Conservation (phyloP, 30 jellyfish, hydroid and myxozoan species). For the Aurelia sp. region DNA sequence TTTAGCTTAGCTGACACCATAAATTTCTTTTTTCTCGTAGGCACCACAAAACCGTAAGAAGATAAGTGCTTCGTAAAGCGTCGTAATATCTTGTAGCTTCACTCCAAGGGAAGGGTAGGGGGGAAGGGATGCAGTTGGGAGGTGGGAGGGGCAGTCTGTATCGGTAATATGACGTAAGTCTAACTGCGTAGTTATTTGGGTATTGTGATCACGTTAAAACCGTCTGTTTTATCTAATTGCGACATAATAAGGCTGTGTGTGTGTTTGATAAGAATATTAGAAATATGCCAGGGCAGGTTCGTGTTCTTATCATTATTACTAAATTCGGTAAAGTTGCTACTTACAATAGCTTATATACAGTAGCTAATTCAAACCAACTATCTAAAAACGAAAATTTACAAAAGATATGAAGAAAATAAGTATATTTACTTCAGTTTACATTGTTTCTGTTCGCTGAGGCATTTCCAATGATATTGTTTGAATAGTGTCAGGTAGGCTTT, state of each 20-base stretch:
- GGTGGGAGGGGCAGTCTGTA: conserved; percentile 83
- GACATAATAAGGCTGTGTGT: neutral
- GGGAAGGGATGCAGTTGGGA: conserved; percentile 79
- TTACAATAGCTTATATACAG: too few relatives aligned
- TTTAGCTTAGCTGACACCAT: too few relatives aligned
- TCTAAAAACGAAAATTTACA: too few relatives aligned
- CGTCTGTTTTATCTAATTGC: neutral
- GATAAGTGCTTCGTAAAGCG: conserved; percentile 76
- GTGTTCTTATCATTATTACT: too few relatives aligned
- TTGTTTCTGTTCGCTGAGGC: too few relatives aligned
- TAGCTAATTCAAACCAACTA: too few relatives aligned
- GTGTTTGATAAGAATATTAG: neutral
- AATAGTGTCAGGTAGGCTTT: too few relatives aligned
- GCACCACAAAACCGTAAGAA: conserved; percentile 40
- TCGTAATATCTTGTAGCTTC: conserved; percentile 69
- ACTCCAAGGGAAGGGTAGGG: conserved; percentile 92
- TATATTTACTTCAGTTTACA: too few relatives aligned
- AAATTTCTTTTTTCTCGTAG: conserved; percentile 20
- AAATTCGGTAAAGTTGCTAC: too few relatives aligned
- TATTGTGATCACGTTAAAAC: conserved; percentile 15
- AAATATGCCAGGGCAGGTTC: neutral
- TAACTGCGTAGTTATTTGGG: conserved; percentile 52
- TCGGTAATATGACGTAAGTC: conserved; percentile 51
- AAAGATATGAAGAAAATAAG: too few relatives aligned
- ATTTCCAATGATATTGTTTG: too few relatives aligned